Evolutionary conservation across 2,888 invertebrate species (phyloP), one percentile per base, ranked within the genome.

Genomic region (Cenopis cana): DNA sequence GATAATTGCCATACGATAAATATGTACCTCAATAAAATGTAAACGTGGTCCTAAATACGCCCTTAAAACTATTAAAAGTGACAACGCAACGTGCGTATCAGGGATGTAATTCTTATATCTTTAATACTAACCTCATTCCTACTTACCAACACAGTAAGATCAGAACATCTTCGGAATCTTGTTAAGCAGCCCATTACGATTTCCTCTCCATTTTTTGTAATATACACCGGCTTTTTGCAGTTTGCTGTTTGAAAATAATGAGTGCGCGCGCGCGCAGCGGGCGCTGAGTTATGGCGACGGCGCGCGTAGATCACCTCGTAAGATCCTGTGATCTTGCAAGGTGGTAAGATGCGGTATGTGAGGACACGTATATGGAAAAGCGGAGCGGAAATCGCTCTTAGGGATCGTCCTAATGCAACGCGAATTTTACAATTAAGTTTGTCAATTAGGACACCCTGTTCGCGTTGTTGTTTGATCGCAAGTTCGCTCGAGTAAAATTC

Each of bases 211-310:
- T 65, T 70, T 70, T 49, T 70, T 67, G 67, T 71, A 61, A 71
- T 61, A 55, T 54, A 59, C 41, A 57, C 38, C 14, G 65, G 29
- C 52, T 67, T 65, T 70, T 70, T 70, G 70, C 65, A 52, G 49
- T 38, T 61, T 68, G 72, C 72, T 69, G 73, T 76, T 74, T 71
- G 69, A 74, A 72, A 73, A 73, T 72, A 73, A 82, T 77, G 81
- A 81, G 79, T 76, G 77, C 64, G 78, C 74, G 76, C 77, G 62
- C 68, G 76, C 82, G 75, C 83, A 78, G 82, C 82, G 77, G 84
- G 76, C 61, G 74, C 71, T 82, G 78, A 82, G 70, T 76, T 80
- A 81, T 74, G 76, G 77, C 73, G 80, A 81, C 80, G 73, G 59
- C 61, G 61, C 69, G 73, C 79, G 76, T 82, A 81, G 78, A 81